Evolutionary conservation across 2,113 vertebrate species (phyloP).

Genomic region (Larimichthys crocea): DNA sequence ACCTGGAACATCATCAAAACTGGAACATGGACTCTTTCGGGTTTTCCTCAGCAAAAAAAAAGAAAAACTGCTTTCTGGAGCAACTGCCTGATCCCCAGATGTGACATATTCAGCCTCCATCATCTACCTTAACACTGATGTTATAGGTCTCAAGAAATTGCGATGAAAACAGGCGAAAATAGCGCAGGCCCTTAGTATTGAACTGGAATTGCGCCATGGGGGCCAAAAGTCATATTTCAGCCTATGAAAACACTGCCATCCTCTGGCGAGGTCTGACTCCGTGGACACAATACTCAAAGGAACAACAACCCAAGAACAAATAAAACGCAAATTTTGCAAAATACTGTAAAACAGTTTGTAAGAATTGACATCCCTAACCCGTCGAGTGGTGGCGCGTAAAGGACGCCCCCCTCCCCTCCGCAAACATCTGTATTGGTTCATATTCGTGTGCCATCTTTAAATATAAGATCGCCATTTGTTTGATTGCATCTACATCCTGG

Average conservation of each 20-base stretch:
- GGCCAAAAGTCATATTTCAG: slow-evolving; percentile 49
- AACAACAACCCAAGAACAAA: background rate
- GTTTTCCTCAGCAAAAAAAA: background rate
- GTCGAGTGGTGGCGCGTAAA: slow-evolving; percentile 48
- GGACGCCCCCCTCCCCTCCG: background rate
- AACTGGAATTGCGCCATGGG: slow-evolving; percentile 43
- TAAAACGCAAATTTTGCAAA: background rate
- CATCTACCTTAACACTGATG: background rate
- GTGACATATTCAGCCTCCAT: background rate
- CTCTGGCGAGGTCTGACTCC: slow-evolving; percentile 44
- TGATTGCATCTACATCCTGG: slow-evolving; percentile 40
- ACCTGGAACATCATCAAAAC: background rate
- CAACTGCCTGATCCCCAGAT: background rate
- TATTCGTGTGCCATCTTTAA: slow-evolving; percentile 17
- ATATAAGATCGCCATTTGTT: slow-evolving; percentile 37
- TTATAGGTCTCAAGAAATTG: background rate
- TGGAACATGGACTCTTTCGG: background rate
- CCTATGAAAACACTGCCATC: slow-evolving; percentile 68
- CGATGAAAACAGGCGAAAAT: background rate
- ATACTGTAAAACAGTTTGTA: background rate
- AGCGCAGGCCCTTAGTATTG: background rate
- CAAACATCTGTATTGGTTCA: background rate
- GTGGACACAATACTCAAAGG: background rate
- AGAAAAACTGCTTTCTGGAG: background rate
- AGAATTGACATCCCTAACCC: slow-evolving; percentile 7